phyloP scores from a whole-genome alignment of 2,888 invertebrate species.

The Microdon myrmicae region DNA sequence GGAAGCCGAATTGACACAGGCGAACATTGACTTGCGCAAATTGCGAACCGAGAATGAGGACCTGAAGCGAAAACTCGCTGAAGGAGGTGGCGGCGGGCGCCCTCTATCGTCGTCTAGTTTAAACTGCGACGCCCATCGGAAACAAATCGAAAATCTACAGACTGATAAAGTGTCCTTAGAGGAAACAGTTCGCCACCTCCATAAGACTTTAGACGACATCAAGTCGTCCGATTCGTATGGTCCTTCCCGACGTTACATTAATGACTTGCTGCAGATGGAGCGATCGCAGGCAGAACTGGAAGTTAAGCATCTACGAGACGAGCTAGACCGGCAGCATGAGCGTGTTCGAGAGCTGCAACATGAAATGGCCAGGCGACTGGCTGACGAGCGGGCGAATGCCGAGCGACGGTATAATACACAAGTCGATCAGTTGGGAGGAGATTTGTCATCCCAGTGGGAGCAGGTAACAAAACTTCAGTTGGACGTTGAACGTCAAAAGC shows the following conservation, averaged over 20 bases:
- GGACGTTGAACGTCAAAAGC: slow-evolving; percentile 81
- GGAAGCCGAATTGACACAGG: slow-evolving; percentile 83
- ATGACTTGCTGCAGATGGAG: slow-evolving; percentile 81
- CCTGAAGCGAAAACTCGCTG: slow-evolving; percentile 64
- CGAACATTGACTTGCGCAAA: slow-evolving; percentile 80
- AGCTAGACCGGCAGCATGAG: slow-evolving; percentile 79
- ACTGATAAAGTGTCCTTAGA: slow-evolving; percentile 77
- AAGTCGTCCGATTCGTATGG: slow-evolving; percentile 74
- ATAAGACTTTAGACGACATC: slow-evolving; percentile 73
- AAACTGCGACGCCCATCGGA: slow-evolving; percentile 71
- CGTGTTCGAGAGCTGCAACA: slow-evolving; percentile 80
- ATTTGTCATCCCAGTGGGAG: slow-evolving; percentile 84
- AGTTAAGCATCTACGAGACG: slow-evolving; percentile 79
- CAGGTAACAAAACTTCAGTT: slow-evolving; percentile 79
- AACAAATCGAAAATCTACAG: slow-evolving; percentile 77
- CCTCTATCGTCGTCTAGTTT: slow-evolving; percentile 67
- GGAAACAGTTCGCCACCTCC: slow-evolving; percentile 76
- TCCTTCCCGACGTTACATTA: slow-evolving; percentile 75
- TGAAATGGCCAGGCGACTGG: slow-evolving; percentile 77
- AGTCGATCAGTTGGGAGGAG: slow-evolving; percentile 82
- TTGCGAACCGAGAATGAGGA: slow-evolving; percentile 74
- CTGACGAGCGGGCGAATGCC: slow-evolving; percentile 78
- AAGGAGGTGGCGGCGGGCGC: slow-evolving; percentile 57
- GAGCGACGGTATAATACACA: slow-evolving; percentile 79
- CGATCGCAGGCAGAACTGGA: slow-evolving; percentile 80